Evolutionary conservation across 2,113 vertebrate genomes (phyloP).

Genomic region (Alethe diademata): DNA sequence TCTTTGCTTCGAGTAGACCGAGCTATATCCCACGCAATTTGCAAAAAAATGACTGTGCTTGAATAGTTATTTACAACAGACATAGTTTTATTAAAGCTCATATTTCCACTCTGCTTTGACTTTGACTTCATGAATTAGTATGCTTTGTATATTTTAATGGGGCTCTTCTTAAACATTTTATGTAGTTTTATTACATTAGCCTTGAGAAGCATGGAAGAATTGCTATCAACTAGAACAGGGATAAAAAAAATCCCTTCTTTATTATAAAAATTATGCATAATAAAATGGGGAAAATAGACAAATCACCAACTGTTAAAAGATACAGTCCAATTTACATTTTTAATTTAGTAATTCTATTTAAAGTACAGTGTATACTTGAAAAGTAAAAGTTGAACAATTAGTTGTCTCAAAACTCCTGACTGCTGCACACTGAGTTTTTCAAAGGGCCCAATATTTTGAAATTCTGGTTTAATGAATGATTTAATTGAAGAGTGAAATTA

Average conservation of each 20-base stretch:
- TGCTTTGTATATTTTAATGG: conserved; percentile 66
- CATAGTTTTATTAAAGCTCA: conserved; percentile 65
- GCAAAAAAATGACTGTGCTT: conserved; percentile 54
- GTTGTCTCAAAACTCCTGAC: neutral
- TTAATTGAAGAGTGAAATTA: neutral
- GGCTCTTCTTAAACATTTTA: conserved; percentile 52
- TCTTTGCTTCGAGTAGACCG: conserved; percentile 24
- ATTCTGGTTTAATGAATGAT: neutral
- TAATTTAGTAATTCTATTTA: conserved; percentile 49
- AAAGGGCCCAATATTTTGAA: neutral
- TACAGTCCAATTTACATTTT: conserved; percentile 56
- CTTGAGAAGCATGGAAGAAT: conserved; percentile 31
- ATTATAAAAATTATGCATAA: conserved; percentile 39
- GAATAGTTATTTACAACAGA: conserved; percentile 63
- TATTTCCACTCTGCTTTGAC: conserved; percentile 56
- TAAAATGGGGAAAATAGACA: conserved; percentile 31
- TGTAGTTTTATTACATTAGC: conserved; percentile 43
- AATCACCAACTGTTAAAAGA: conserved; percentile 29
- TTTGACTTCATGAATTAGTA: conserved; percentile 58
- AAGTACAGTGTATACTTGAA: neutral
- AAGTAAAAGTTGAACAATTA: conserved; percentile 11
- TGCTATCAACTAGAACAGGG: conserved; percentile 31
- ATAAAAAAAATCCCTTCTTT: conserved; percentile 23
- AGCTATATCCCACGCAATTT: conserved; percentile 49
- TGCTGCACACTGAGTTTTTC: neutral